A percentile compares a stretch with the other conserved stretches of the same genome.
Conservation (phyloP, 1,140 invertebrate genomes). For the Drosophila pandora region DNA sequence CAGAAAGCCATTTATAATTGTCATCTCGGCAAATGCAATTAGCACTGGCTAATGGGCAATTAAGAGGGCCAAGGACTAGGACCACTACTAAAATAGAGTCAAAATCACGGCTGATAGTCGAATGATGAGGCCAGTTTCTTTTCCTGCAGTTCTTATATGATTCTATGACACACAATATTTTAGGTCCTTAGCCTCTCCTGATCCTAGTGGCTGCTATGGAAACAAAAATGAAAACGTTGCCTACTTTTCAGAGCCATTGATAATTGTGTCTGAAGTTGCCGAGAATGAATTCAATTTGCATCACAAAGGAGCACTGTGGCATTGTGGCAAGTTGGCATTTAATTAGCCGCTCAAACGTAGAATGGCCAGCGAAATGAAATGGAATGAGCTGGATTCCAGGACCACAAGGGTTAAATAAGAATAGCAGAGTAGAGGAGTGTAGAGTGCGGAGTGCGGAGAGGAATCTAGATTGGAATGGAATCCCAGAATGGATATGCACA, state of each 20-base stretch:
- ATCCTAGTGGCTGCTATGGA: no score
- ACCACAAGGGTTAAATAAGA: neutral
- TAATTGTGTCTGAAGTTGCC: constrained; percentile 36
- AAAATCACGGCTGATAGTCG: constrained; percentile 5
- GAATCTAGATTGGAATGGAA: constrained; percentile 38
- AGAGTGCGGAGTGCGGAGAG: constrained; percentile 4
- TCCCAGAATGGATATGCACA: constrained; percentile 59
- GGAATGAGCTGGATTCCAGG: constrained; percentile 1
- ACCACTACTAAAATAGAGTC: neutral
- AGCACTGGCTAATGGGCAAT: constrained; percentile 73
- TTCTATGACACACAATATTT: neutral
- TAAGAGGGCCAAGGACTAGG: constrained; percentile 30
- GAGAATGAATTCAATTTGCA: constrained; percentile 44
- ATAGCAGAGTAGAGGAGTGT: neutral
- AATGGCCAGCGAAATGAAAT: constrained; percentile 27
- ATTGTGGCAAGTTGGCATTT: constrained; percentile 70
- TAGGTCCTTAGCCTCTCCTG: no score
- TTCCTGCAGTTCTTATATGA: neutral
- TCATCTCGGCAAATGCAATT: constrained; percentile 76
- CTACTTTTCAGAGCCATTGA: constrained; percentile 16
- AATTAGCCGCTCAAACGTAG: constrained; percentile 65
- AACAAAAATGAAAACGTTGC: neutral
- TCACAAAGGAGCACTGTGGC: constrained; percentile 45
- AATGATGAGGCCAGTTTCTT: constrained; percentile 26
- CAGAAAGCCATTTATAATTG: constrained; percentile 76